Conservation (phyloP, 2,797 vertebrate species). For the Tokudaia tokunoshimensis region DNA sequence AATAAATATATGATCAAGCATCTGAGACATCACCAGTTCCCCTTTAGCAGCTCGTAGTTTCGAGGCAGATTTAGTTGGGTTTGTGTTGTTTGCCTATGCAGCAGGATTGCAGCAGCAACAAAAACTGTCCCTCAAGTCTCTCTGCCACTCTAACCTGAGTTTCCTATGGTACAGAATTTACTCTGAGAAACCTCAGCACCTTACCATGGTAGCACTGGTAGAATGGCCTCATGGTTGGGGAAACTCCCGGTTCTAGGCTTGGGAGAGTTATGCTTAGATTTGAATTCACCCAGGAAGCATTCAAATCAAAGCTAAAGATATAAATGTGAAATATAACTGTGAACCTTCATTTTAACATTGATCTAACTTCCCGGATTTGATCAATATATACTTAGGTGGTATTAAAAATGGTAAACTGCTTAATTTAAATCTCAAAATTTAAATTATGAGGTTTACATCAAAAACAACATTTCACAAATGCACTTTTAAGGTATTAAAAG, state of each 20-base stretch:
- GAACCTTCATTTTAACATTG: conserved; percentile 69
- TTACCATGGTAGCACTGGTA: conserved; percentile 62
- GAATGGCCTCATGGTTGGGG: conserved; percentile 60
- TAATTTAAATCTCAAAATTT: conserved; percentile 68
- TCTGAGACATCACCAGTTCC: background rate
- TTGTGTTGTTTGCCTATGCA: conserved; percentile 64
- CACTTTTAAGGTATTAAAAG: conserved; percentile 71
- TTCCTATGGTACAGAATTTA: conserved; percentile 65
- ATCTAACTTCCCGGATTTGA: conserved; percentile 66
- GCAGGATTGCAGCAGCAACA: conserved; percentile 61
- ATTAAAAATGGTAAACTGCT: conserved; percentile 61
- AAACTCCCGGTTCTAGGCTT: conserved; percentile 61
- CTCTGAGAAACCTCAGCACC: conserved; percentile 77
- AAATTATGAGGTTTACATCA: conserved; percentile 68
- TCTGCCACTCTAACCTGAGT: conserved; percentile 62
- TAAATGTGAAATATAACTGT: conserved; percentile 78
- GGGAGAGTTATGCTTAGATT: conserved; percentile 52
- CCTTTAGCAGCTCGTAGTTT: conserved; percentile 27
- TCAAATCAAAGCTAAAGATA: conserved; percentile 65
- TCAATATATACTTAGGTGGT: conserved; percentile 56
- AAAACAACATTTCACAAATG: conserved; percentile 64
- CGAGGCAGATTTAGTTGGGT: background rate
- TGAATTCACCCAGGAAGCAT: conserved; percentile 71
- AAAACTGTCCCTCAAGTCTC: conserved; percentile 60
- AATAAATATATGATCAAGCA: conserved; percentile 7